phyloP scores from a whole-genome alignment of 1,140 invertebrate genomes.

The Episyrphus balteatus region DNA sequence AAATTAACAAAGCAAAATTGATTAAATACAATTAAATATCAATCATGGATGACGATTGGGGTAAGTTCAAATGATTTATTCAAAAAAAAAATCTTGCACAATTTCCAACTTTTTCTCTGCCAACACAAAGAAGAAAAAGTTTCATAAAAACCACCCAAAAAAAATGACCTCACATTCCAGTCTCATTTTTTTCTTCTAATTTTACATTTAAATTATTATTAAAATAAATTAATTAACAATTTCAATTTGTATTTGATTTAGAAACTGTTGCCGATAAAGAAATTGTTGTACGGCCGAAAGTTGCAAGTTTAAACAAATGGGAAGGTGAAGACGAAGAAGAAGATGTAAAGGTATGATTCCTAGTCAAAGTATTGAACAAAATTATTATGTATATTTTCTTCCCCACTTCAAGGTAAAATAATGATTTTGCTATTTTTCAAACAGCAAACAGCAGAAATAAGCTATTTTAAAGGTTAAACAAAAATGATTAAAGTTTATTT shows the following conservation, averaged over 20 bases:
- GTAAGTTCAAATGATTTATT: constrained; percentile 23
- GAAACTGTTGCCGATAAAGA: constrained; percentile 30
- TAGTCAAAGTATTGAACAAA: no score
- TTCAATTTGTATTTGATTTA: constrained; percentile 8
- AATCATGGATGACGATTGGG: constrained; percentile 34
- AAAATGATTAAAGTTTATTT: no score
- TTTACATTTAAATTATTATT: constrained; percentile 20
- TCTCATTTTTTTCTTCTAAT: constrained; percentile 18
- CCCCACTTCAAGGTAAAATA: no score
- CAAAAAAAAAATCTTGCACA: constrained; percentile 18
- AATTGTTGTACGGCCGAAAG: constrained; percentile 24
- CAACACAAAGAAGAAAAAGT: background rate
- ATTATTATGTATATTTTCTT: no score
- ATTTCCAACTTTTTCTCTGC: background rate
- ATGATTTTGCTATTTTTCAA: no score
- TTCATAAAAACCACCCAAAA: background rate
- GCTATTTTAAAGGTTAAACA: no score
- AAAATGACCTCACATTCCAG: background rate
- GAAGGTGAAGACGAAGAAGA: constrained; percentile 80
- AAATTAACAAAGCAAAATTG: background rate
- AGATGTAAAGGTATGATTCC: constrained; percentile 58
- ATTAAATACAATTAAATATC: no score
- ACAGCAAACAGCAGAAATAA: no score
- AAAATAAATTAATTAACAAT: constrained; percentile 9
- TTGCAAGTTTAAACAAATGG: constrained; percentile 56